Percentiles rank a stretch among this genome's conserved stretches.
Evolutionary conservation across 64 coral and sea anemone genomes (phyloP).

Genomic region (Pachyseris speciosa): DNA sequence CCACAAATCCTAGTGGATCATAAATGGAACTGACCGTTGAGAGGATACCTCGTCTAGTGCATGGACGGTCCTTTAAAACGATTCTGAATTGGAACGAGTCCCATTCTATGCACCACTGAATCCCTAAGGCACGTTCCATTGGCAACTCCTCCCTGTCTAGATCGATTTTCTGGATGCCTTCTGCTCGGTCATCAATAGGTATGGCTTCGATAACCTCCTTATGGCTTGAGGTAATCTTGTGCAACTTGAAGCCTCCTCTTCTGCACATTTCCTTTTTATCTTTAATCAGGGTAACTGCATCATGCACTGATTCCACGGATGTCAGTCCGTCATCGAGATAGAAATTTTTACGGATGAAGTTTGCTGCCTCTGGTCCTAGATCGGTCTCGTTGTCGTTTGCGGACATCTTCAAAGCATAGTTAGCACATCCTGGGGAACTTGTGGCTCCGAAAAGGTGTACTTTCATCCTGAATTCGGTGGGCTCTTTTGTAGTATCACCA

Average conservation of each 20-base stretch:
- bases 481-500: no score
- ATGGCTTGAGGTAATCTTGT: slow-evolving; percentile 37
- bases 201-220: slow-evolving; percentile 26
- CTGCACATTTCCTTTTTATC: slow-evolving; percentile 14
- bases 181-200: neutral
- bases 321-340: slow-evolving; percentile 66
- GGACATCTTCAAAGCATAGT: slow-evolving; percentile 10
- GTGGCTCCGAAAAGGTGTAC: no score
- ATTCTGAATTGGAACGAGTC: neutral
- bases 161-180: neutral
- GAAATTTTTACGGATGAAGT: slow-evolving; percentile 20
- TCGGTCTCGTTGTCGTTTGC: slow-evolving; percentile 17
- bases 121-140: neutral
- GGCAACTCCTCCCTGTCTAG: neutral
- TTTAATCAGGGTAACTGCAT: slow-evolving; percentile 22
- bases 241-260: slow-evolving; percentile 44
- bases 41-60: neutral
- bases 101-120: neutral
- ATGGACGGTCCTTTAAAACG: neutral
- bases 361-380: neutral
- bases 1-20: neutral
- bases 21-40: slow-evolving; percentile 4
- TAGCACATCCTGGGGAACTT: slow-evolving; percentile 27
- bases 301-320: neutral
- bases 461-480: no score